These are phyloP conservation scores for Myzus persicae DNA, from an alignment of 1,140 invertebrate genomes.

Conservation along the genomic window DNA sequence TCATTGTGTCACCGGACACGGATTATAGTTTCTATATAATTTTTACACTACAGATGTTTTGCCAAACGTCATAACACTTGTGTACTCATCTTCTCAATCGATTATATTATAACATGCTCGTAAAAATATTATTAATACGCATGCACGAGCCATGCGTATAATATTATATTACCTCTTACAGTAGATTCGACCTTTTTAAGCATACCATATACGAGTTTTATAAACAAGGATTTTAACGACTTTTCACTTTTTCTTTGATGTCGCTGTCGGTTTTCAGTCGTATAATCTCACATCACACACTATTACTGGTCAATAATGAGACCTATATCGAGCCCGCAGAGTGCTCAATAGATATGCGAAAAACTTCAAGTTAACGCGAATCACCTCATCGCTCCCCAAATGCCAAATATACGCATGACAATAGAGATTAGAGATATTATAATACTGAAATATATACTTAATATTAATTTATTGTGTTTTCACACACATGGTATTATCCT, in stretches of 20 bases:
- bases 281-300: neutral
- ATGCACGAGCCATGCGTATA: too few species aligned
- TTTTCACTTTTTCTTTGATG: neutral
- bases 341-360: too few species aligned
- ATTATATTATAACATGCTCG: neutral
- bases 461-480: too few species aligned
- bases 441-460: too few species aligned
- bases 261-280: neutral
- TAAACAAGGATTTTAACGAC: neutral
- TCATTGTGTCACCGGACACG: neutral
- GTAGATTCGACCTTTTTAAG: neutral
- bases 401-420: too few species aligned
- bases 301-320: too few species aligned
- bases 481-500: too few species aligned
- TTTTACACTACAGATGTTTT: neutral
- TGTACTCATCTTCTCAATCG: neutral
- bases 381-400: too few species aligned
- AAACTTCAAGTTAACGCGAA: too few species aligned
- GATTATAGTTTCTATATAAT: constrained; percentile 2
- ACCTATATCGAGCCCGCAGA: too few species aligned
- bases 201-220: neutral
- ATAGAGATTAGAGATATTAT: too few species aligned
- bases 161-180: neutral
- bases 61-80: neutral
- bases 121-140: neutral